Evolutionary conservation across 2,113 vertebrate species (phyloP), one percentile per base, ranked within the genome.

Genomic region (Myodes glareolus): DNA sequence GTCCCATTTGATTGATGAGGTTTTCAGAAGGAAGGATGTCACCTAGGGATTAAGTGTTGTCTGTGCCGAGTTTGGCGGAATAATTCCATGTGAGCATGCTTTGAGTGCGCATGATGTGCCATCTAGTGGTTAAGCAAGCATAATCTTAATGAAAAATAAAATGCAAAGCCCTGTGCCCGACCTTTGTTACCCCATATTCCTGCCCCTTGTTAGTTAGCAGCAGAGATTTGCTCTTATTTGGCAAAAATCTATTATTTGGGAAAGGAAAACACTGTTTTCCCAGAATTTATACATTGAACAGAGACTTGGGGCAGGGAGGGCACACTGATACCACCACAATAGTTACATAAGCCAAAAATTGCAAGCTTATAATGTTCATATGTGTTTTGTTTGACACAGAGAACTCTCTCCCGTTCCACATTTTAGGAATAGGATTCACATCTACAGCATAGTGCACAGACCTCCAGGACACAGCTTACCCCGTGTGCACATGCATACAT

Each of bases 101-200:
- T 27, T 42, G 90, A 87, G 50, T 63, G 6, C 86, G 95, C 0
- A 42, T 3, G 82, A 88, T 36, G 31, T 94, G 97, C 98, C 98
- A 98, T 93, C 98, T 98, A 96, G 94, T 98, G 98, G 94, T 76
- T 8, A 12, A n/a, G 0, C 2, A 36, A 7, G 7, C 76, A 73
- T 92, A 63, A n/a, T 21, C 9, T 50, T 77, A 68, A 73, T 88
- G 72, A 63, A 94, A 78, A 89, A 68, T 68, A 33, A 33, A 33
- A 82, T 27, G 16, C 39, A 61, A 42, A 84, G 52, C 33, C 52
- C 7, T 85, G 91, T 86, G 58, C 36, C 63, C 52, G 25, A 63
- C 36, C 39, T 63, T 84, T 58, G 2, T 42, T 27, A 50, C 33
- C 42, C 58, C 13, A 31, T 14, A 39, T 25, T 80, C n/a, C n/a